Evolutionary conservation across 2,113 vertebrate genomes (phyloP).

Genomic region (Brachypteracias leptosomus): DNA sequence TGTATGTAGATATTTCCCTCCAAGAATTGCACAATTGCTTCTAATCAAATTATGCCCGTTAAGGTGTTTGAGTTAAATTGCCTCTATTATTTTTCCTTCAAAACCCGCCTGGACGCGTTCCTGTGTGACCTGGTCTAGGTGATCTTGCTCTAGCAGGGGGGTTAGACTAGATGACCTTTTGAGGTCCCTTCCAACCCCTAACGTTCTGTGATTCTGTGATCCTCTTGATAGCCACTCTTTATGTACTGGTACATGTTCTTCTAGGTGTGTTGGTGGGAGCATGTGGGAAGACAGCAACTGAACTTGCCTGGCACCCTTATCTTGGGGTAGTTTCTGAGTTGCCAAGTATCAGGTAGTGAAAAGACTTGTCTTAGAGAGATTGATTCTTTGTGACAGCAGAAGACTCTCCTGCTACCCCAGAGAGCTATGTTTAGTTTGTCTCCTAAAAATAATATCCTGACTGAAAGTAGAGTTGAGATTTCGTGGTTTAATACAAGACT

Average conservation of each 20-base stretch:
- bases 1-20: conserved; percentile 5
- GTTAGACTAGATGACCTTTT: no score
- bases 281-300: neutral
- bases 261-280: neutral
- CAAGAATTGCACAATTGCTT: conserved; percentile 39
- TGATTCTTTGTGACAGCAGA: neutral
- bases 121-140: no score
- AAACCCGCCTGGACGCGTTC: no score
- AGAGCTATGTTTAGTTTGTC: neutral
- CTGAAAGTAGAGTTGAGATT: neutral
- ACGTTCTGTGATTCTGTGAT: no score
- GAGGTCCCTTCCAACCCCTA: no score
- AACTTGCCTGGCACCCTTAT: neutral
- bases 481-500: neutral
- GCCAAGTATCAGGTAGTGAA: neutral
- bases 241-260: no score
- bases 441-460: neutral
- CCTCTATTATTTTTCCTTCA: conserved; percentile 57
- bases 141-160: no score
- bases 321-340: neutral
- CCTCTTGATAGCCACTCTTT: no score
- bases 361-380: neutral
- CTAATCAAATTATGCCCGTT: conserved; percentile 40
- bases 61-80: conserved; percentile 24
- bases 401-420: neutral